Conservation (phyloP, 2,888 invertebrate genomes). For the Chymomyza fuscimana region DNA sequence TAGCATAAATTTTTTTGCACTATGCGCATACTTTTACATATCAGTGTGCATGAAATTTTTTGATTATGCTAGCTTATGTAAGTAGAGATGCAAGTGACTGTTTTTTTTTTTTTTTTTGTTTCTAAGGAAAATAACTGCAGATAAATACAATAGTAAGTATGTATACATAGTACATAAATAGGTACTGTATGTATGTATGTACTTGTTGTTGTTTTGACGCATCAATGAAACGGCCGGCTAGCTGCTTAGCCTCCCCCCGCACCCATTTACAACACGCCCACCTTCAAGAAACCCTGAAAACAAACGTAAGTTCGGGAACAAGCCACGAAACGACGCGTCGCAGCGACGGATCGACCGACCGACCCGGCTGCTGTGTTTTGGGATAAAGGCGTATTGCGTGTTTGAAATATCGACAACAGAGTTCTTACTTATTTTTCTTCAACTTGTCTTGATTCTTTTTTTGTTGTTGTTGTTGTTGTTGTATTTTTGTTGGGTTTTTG, state of each 20-base stretch:
- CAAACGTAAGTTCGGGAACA: not conserved
- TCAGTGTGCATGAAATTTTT: too few relatives aligned
- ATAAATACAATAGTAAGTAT: too few relatives aligned
- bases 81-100: too few relatives aligned
- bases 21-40: too few relatives aligned
- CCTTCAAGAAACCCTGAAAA: not conserved
- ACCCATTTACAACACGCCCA: not conserved
- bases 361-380: not conserved
- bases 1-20: too few relatives aligned
- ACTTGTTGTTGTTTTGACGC: not conserved
- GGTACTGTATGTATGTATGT: too few relatives aligned
- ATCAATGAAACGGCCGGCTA: not conserved
- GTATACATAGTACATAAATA: not conserved
- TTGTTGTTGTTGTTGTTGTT: conserved; percentile 11
- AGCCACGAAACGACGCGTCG: too few relatives aligned
- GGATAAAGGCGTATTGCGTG: conserved; percentile 4
- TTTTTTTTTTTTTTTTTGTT: too few relatives aligned
- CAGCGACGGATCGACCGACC: not conserved
- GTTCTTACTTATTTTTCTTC: not conserved
- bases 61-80: too few relatives aligned
- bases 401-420: conserved; percentile 17
- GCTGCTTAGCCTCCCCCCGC: too few relatives aligned
- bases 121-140: too few relatives aligned
- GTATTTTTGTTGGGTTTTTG: not conserved
- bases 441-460: conserved; percentile 1